Base-by-base conservation (phyloP, 2,113 vertebrate species). In the Lasiurus borealis region DNA sequence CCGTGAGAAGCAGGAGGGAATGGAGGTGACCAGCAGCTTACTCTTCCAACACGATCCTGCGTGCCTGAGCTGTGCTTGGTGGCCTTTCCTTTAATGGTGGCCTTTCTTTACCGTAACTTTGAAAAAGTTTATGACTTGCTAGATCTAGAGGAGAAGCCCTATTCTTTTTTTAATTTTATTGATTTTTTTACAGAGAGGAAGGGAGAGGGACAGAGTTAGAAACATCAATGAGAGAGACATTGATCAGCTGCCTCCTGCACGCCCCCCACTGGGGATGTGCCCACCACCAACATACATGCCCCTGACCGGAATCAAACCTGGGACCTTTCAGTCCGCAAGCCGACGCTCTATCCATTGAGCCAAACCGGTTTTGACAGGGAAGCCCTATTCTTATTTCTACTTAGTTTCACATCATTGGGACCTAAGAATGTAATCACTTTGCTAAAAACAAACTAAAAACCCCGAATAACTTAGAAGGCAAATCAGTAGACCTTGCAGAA, bases 361-460 rank as follows among this genome's bases (percentile, higher is more conserved):
- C 48, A 48, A 48, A 48, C 48, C 48, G 48, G 48, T 48, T 48
- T 48, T 12, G 48, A 12, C 48, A 12, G 48, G 34, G 40, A 40
- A 40, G 40, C 8, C 34, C 27, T 87, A 21, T 8, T 64, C 23
- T 69, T 90, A 75, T 90, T 92, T 87, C 21, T 90, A 88, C n/a
- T 71, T 76, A 73, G 27, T 64, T 54, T 36, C 81, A 54, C 34
- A 85, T 64, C 71, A 83, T 18, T 5, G 66, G 46, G 50, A 94
- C 68, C 5, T 71, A 89, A 34, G 48, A 89, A 89, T 23, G 31
- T 66, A 44, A 87, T 76, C 89, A 46, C 46, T 84, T 81, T 73
- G 40, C 48, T 81, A 11, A 44, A 72, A 46, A 4, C 52, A 77
- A 88, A 59, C 21, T 21, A 91, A 44, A 15, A 77, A 18, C 12